A percentile compares a stretch with the other conserved stretches of the same genome.
Evolutionary conservation across 1,140 invertebrate species (phyloP).

Genomic region (Drosophila navojoa): DNA sequence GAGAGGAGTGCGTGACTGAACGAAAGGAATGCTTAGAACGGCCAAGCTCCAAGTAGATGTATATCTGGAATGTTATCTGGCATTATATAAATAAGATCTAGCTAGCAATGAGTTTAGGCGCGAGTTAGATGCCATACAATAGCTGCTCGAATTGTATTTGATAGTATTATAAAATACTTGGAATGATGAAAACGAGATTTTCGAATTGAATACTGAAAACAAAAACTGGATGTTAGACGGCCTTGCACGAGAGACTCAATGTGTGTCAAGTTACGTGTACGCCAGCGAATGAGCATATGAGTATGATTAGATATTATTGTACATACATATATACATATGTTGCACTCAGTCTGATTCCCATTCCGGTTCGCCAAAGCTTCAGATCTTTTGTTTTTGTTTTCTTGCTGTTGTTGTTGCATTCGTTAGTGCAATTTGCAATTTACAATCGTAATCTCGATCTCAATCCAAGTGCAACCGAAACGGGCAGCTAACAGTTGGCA

Average conservation of each 20-base stretch:
- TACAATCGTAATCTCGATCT: constrained; percentile 32
- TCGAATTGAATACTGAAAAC: not conserved
- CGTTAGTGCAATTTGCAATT: constrained; percentile 22
- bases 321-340: constrained; percentile 18
- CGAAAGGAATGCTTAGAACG: not conserved
- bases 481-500: constrained; percentile 5
- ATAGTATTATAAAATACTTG: too few relatives aligned
- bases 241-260: not conserved
- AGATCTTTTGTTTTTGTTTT: not conserved
- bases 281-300: constrained; percentile 18
- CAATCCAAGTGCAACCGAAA: constrained; percentile 42
- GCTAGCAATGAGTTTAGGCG: too few relatives aligned
- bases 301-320: constrained; percentile 43
- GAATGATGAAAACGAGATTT: not conserved
- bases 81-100: too few relatives aligned
- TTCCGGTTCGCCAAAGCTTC: constrained; percentile 9
- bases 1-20: not conserved
- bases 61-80: too few relatives aligned
- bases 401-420: not conserved
- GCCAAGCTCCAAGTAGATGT: too few relatives aligned
- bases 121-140: too few relatives aligned
- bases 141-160: too few relatives aligned
- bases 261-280: constrained; percentile 44
- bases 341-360: constrained; percentile 13
- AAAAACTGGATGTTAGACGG: not conserved